Evolutionary conservation across 1,140 invertebrate species (phyloP).

Genomic region (Sycophila sp.): DNA sequence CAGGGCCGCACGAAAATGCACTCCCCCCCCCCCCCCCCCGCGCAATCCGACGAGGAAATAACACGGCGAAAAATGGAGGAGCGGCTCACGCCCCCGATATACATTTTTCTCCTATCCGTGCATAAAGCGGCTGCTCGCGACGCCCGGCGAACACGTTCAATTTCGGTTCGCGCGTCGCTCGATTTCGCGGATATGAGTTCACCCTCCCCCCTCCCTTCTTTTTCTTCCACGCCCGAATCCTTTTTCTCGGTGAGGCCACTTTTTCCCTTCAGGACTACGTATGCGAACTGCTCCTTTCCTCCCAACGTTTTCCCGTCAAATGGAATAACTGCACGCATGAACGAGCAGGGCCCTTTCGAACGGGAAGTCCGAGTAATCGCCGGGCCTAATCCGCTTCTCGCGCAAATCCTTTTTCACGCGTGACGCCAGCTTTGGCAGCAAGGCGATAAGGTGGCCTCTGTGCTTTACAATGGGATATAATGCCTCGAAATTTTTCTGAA

Average conservation of each 20-base stretch:
- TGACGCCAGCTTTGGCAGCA: no score
- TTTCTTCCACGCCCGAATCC: background rate
- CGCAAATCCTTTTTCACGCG: background rate
- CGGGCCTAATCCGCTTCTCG: background rate
- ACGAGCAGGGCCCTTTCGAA: background rate
- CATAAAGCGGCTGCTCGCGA: background rate
- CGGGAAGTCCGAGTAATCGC: no score
- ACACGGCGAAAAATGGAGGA: background rate
- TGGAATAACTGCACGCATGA: constrained; percentile 1
- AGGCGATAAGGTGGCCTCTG: no score
- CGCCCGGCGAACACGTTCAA: background rate
- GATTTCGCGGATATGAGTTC: constrained; percentile 1
- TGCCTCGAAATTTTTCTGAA: background rate
- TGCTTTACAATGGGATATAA: no score
- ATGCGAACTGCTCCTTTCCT: no score
- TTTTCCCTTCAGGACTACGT: no score
- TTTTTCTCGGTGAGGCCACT: no score
- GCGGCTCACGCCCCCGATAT: background rate
- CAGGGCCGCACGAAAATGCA: background rate
- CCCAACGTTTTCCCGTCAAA: background rate
- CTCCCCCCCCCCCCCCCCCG: no score
- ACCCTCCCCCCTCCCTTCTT: background rate
- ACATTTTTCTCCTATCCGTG: background rate
- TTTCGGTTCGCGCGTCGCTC: constrained; percentile 6
- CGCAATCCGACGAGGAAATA: constrained; percentile 6